These are phyloP conservation scores for Eristalis intricaria DNA, from an alignment of 2,888 invertebrate species.

Conservation along the genomic window DNA sequence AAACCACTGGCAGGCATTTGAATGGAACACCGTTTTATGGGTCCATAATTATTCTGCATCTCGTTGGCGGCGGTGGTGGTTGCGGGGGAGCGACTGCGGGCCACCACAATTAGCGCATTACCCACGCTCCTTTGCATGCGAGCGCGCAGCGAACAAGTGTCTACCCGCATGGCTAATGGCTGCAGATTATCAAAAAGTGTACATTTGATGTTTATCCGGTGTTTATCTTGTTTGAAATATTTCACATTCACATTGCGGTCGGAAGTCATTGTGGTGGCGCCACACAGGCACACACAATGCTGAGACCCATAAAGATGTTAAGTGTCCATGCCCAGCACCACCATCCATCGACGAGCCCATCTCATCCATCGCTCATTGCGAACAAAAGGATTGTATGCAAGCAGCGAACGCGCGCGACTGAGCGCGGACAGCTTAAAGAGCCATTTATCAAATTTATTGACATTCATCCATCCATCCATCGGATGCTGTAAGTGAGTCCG, in stretches of 20 bases:
- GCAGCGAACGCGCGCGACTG: neutral
- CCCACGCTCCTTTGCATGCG: constrained; percentile 55
- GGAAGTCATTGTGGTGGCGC: constrained; percentile 1
- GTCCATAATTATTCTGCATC: constrained; percentile 54
- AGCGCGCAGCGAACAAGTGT: neutral
- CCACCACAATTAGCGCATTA: constrained; percentile 65
- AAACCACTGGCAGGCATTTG: constrained; percentile 59
- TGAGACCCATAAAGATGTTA: constrained; percentile 67
- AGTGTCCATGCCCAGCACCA: constrained; percentile 25
- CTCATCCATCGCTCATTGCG: constrained; percentile 53
- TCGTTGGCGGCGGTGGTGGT: neutral
- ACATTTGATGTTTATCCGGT: constrained; percentile 48
- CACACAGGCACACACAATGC: constrained; percentile 27
- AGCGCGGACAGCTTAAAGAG: constrained; percentile 75
- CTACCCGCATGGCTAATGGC: neutral
- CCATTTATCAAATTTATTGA: constrained; percentile 77
- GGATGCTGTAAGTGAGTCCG: constrained; percentile 67
- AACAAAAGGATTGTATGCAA: constrained; percentile 57
- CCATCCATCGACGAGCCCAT: constrained; percentile 36
- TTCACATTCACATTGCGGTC: constrained; percentile 59
- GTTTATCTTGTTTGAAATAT: constrained; percentile 63
- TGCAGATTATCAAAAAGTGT: constrained; percentile 63
- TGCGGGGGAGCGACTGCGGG: neutral
- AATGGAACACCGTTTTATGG: constrained; percentile 53
- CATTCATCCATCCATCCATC: constrained; percentile 74